Percentiles rank a stretch among this genome's conserved stretches.
phyloP scores from a whole-genome alignment of 2,888 invertebrate species.

The Cephus runcator region DNA sequence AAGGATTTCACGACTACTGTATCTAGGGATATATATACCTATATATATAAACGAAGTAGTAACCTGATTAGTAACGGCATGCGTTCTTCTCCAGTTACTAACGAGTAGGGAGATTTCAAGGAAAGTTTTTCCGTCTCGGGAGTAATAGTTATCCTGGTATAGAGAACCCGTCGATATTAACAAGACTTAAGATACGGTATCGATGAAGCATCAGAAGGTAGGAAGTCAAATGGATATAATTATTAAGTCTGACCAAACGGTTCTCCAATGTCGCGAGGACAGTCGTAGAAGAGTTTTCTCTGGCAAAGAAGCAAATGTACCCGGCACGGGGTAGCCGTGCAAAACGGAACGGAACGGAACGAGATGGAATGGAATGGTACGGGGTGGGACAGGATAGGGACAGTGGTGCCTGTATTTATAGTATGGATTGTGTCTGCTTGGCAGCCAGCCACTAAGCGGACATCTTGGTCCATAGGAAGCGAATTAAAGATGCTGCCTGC shows the following conservation, averaged over 20 bases:
- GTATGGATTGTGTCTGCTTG: conserved; percentile 62
- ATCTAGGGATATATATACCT: background rate
- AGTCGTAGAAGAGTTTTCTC: background rate
- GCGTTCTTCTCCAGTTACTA: background rate
- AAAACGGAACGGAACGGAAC: conserved; percentile 32
- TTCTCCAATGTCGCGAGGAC: background rate
- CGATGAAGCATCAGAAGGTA: background rate
- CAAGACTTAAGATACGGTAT: background rate
- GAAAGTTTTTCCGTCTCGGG: background rate
- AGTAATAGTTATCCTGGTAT: background rate
- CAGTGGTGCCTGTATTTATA: conserved; percentile 57
- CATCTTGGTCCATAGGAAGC: conserved; percentile 34
- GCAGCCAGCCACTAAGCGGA: conserved; percentile 46
- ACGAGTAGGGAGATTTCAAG: background rate
- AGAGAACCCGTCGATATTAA: background rate
- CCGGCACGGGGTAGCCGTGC: conserved; percentile 30
- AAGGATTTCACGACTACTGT: background rate
- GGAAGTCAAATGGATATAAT: background rate
- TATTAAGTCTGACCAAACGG: background rate
- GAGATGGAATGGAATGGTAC: conserved; percentile 25
- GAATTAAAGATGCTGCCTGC: conserved; percentile 25
- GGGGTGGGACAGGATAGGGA: conserved; percentile 28
- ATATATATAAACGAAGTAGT: too few relatives aligned
- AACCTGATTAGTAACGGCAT: background rate
- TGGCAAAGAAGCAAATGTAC: conserved; percentile 5